These are phyloP conservation scores for Megamerina dolium DNA, from an alignment of 2,888 invertebrate species.

Conservation along the genomic window DNA sequence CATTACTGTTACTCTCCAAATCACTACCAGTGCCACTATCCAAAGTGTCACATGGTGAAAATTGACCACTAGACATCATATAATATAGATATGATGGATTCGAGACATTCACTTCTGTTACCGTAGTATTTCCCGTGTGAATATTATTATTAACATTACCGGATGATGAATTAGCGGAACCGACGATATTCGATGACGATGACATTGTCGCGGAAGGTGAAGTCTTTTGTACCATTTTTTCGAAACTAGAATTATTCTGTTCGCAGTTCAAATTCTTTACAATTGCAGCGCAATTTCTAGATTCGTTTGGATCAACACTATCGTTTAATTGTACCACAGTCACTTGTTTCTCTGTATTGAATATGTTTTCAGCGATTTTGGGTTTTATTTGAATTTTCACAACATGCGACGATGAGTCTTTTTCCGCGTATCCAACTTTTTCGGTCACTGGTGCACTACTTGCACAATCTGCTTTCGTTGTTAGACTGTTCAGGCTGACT, in stretches of 20 bases:
- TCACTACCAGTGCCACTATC: slow-evolving; percentile 84
- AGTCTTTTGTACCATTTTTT: slow-evolving; percentile 27
- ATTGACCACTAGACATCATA: slow-evolving; percentile 72
- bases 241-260: slow-evolving; percentile 6
- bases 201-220: slow-evolving; percentile 1
- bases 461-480: slow-evolving; percentile 36
- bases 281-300: slow-evolving; percentile 6
- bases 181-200: slow-evolving; percentile 4
- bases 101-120: slow-evolving; percentile 37
- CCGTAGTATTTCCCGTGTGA: slow-evolving; percentile 25
- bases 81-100: slow-evolving; percentile 38
- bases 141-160: slow-evolving; percentile 6
- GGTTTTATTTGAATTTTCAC: slow-evolving; percentile 46
- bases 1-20: slow-evolving; percentile 53
- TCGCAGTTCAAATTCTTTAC: slow-evolving; percentile 3
- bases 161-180: not conserved
- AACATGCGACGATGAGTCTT: slow-evolving; percentile 33
- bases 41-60: slow-evolving; percentile 72
- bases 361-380: slow-evolving; percentile 15
- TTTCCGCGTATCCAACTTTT: slow-evolving; percentile 26
- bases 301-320: no score
- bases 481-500: slow-evolving; percentile 26
- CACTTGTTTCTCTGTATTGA: slow-evolving; percentile 22
- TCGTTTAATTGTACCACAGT: slow-evolving; percentile 23
- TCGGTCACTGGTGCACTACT: slow-evolving; percentile 42